Conservation (phyloP, 2,888 invertebrate genomes). For the Athetis lepigone region DNA sequence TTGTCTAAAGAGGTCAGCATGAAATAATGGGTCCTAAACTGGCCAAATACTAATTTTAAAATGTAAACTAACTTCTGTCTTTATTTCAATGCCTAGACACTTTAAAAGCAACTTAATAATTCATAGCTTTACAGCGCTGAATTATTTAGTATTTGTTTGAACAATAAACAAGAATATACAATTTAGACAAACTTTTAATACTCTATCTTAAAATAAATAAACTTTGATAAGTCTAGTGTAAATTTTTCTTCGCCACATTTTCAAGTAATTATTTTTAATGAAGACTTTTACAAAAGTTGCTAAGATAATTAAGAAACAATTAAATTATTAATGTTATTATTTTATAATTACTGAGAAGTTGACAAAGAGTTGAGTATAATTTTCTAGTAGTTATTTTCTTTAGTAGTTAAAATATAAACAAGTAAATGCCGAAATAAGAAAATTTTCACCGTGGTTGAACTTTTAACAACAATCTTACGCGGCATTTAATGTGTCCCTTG, state of each 20-base stretch:
- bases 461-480: too few species aligned
- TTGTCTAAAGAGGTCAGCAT: too few species aligned
- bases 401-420: neutral
- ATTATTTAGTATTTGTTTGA: neutral
- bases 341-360: constrained; percentile 4
- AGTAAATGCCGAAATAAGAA: too few species aligned
- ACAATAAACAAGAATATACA: neutral
- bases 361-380: neutral
- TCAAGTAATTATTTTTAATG: constrained; percentile 45
- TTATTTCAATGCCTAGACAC: neutral
- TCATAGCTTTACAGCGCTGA: neutral
- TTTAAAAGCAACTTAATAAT: constrained; percentile 17
- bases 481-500: too few species aligned
- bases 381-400: constrained; percentile 6
- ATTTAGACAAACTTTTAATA: constrained; percentile 36
- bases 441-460: too few species aligned
- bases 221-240: constrained; percentile 23
- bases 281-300: constrained; percentile 14
- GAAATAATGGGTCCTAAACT: too few species aligned
- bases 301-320: neutral
- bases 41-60: too few species aligned
- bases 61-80: too few species aligned
- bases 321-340: neutral
- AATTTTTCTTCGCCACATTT: constrained; percentile 24
- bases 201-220: constrained; percentile 8